Percentiles rank a stretch among this genome's conserved stretches.
Conservation (phyloP, 2,113 vertebrate species). For the Zosterops borbonicus region DNA sequence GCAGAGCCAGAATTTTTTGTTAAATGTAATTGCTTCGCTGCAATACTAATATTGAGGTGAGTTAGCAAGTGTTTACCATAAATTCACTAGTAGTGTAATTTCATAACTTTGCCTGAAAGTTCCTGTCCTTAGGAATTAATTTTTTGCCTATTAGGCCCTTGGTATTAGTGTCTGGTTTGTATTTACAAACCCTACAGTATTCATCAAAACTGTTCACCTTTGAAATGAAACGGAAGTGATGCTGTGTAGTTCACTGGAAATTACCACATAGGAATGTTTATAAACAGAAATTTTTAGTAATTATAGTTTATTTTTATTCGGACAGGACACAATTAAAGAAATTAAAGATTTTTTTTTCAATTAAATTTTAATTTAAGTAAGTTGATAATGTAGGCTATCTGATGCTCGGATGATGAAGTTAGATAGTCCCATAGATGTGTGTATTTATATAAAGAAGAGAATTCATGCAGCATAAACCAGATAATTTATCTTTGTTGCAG, state of each 20-base stretch:
- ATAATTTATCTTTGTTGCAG: constrained; percentile 11
- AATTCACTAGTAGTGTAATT: background rate
- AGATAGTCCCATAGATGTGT: background rate
- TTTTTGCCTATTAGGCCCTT: background rate
- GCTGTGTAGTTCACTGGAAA: background rate
- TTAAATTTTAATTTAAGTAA: background rate
- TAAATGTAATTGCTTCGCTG: background rate
- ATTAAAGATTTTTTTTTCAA: background rate
- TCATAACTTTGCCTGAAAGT: background rate
- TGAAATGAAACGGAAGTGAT: background rate
- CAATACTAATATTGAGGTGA: background rate
- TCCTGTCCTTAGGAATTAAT: background rate
- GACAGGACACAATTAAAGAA: background rate
- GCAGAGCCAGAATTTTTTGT: background rate
- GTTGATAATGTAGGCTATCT: background rate
- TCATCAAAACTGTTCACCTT: background rate
- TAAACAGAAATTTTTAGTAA: background rate
- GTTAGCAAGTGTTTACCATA: background rate
- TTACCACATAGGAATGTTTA: background rate
- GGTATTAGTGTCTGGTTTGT: background rate
- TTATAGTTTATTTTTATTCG: background rate
- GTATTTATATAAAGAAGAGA: background rate
- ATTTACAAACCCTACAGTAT: background rate
- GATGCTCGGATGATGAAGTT: background rate
- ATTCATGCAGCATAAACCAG: background rate